Evolutionary conservation across 2,797 vertebrate species (phyloP), one percentile per base, ranked within the genome.

Genomic region (Periophthalmus magnuspinnatus): DNA sequence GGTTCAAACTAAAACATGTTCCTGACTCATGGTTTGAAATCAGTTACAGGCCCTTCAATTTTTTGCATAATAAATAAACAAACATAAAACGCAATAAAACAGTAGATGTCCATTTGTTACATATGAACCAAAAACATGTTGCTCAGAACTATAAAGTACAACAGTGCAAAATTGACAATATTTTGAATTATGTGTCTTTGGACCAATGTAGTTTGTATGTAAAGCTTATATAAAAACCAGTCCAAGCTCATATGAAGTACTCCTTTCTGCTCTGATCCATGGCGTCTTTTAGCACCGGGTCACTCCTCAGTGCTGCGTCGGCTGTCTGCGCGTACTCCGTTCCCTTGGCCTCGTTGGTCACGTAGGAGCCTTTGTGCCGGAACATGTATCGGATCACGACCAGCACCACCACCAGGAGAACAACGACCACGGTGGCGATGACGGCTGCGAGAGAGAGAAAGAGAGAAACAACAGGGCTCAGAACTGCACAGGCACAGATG

Each of bases 281-380:
- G 2, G 92, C 80, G 0, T 95, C 95, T 71, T 94, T 93, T 71
- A 96, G 87, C 17, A 90, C 68, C 0, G 93, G 94, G 81, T 96
- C 95, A 0, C 86, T 89, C 81, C 94, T 93, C 81, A 95, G 82
- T 13, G 94, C 95, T 0, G 80, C 78, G 0, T 96, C 95, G 0
- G 93, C 94, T 0, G 87, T 95, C 68, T 96, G 94, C 0, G 94
- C 94, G 58, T 94, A 95, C 86, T 96, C 94, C 0, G 93, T 94
- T 73, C 95, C 95, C 85, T 96, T 96, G 82, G 93, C 95, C 86
- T 96, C 95, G 0, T 96, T 94, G 85, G 95, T 96, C 88, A 91
- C 91, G 86, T 96, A 96, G 0, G 94, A 95, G 75, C 95, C 95
- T 80, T 95, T 96, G 84, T 96, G 92, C 75, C 93, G 84, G 90